A percentile compares a stretch with the other conserved stretches of the same genome.
phyloP scores from a whole-genome alignment of 2,797 vertebrate species.

The Macropodus opercularis region DNA sequence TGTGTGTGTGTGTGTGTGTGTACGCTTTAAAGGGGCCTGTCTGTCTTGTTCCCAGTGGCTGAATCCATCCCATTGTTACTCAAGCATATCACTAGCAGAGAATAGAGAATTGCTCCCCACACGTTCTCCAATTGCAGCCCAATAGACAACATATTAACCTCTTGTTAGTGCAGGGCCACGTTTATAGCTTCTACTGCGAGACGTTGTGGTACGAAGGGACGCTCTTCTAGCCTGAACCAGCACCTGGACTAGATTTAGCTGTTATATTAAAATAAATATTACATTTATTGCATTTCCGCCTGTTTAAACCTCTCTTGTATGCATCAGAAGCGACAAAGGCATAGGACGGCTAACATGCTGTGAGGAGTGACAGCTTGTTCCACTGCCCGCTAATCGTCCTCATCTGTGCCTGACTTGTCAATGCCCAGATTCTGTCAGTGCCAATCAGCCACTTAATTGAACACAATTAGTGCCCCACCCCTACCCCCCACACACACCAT shows the following conservation, averaged over 20 bases:
- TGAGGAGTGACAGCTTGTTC: slow-evolving; percentile 94
- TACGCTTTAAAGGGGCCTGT: slow-evolving; percentile 64
- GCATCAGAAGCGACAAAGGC: slow-evolving; percentile 30
- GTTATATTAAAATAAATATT: slow-evolving; percentile 52
- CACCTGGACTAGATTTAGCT: slow-evolving; percentile 26
- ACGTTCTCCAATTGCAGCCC: slow-evolving; percentile 82
- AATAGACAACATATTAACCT: slow-evolving; percentile 86
- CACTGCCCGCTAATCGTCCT: slow-evolving; percentile 86
- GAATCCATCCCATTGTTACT: slow-evolving; percentile 83
- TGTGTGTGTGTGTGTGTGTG: slow-evolving; percentile 17
- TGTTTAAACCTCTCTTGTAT: slow-evolving; percentile 40
- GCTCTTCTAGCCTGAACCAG: slow-evolving; percentile 35
- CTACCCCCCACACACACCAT: slow-evolving; percentile 47
- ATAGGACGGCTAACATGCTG: slow-evolving; percentile 76
- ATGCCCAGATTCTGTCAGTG: slow-evolving; percentile 91
- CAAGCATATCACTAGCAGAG: slow-evolving; percentile 82
- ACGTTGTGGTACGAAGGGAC: slow-evolving; percentile 63
- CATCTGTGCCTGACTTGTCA: slow-evolving; percentile 89
- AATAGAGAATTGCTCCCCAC: slow-evolving; percentile 83
- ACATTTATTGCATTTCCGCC: slow-evolving; percentile 27
- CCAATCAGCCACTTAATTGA: slow-evolving; percentile 91
- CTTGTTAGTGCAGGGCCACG: slow-evolving; percentile 74
- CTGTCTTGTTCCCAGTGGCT: slow-evolving; percentile 83
- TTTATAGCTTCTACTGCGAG: slow-evolving; percentile 65
- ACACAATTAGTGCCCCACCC: slow-evolving; percentile 84